A percentile compares a stretch with the other conserved stretches of the same genome.
Conservation (phyloP, 1,140 invertebrate genomes). For the Drosophila sp. region DNA sequence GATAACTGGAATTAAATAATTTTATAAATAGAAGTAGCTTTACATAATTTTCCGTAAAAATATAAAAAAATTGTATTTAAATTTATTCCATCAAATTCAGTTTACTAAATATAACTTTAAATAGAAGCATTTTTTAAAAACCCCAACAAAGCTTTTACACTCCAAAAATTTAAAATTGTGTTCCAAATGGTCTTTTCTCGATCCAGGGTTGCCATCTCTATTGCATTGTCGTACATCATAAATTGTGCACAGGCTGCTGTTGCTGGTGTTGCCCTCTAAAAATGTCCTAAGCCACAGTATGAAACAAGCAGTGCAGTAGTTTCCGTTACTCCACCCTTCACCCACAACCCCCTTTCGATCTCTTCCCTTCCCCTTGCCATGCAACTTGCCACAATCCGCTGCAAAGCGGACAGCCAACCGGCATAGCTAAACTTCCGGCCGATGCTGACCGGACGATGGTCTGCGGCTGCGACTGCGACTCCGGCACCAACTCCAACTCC, state of each 20-base stretch:
- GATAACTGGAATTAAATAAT: no score
- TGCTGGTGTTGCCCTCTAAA: slow-evolving; percentile 44
- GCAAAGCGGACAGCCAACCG: slow-evolving; percentile 49
- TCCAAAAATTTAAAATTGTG: not conserved
- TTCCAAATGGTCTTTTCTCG: not conserved
- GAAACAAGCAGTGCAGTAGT: slow-evolving; percentile 44
- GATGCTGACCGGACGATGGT: slow-evolving; percentile 39
- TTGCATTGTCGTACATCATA: slow-evolving; percentile 39
- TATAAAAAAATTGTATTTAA: no score
- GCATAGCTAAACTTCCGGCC: slow-evolving; percentile 77
- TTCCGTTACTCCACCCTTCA: slow-evolving; percentile 4
- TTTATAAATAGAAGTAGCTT: no score
- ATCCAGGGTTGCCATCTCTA: slow-evolving; percentile 26
- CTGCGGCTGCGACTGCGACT: slow-evolving; percentile 20
- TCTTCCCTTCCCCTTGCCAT: not conserved
- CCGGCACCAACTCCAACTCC: slow-evolving; percentile 16
- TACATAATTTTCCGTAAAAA: no score
- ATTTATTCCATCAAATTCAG: no score
- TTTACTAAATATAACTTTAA: no score
- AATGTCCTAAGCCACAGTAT: slow-evolving; percentile 63
- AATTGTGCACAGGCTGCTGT: slow-evolving; percentile 55
- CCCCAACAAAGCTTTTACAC: no score
- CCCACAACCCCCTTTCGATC: no score
- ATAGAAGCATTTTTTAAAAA: no score
- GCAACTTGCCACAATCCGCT: slow-evolving; percentile 43